phyloP scores from a whole-genome alignment of 2,797 vertebrate species.

The Pangasius mekongensis region DNA sequence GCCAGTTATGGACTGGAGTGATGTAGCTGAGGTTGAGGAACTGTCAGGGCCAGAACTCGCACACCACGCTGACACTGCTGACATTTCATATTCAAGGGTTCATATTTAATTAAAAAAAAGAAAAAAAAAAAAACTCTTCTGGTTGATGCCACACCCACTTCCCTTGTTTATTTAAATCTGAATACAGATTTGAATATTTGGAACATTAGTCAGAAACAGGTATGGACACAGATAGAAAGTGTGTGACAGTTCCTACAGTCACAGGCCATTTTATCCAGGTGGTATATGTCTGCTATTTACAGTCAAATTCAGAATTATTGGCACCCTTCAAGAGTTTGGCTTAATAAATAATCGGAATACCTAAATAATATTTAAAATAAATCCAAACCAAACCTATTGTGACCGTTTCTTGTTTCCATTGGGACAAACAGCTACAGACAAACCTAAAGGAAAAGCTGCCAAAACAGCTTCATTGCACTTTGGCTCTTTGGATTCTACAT shows the following conservation, averaged over 20 bases:
- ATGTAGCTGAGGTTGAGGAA: background rate
- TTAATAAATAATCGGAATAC: background rate
- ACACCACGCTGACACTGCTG: too few relatives aligned
- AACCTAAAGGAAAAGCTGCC: background rate
- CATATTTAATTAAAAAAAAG: background rate
- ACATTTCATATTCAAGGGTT: background rate
- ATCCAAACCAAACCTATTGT: background rate
- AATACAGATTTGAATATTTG: background rate
- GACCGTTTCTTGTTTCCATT: background rate
- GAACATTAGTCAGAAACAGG: background rate
- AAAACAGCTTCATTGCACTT: background rate
- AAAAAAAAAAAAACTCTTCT: background rate
- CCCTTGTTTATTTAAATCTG: background rate
- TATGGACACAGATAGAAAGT: background rate
- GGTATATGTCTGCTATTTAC: background rate
- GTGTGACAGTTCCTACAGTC: background rate
- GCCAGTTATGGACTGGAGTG: background rate
- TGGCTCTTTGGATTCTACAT: background rate
- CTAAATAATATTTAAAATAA: background rate
- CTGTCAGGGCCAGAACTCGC: background rate
- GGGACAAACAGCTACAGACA: background rate
- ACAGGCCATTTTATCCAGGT: background rate
- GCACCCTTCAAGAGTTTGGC: background rate
- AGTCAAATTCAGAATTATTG: background rate
- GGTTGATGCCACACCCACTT: background rate